These are phyloP conservation scores for Bombus confusus DNA, from an alignment of 1,140 invertebrate species.

Conservation along the genomic window DNA sequence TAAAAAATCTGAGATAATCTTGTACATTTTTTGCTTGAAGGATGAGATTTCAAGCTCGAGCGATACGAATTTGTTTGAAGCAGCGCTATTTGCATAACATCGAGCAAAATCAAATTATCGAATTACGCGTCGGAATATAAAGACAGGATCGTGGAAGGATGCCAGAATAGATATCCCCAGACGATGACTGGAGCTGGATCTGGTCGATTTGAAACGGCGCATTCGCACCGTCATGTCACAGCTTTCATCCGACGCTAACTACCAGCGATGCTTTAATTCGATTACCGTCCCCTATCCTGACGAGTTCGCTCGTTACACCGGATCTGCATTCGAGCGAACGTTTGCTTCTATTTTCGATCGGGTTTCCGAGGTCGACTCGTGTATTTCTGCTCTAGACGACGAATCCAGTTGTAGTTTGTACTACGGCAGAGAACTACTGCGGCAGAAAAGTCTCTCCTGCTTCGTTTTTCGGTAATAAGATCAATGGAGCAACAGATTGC, in stretches of 20 bases:
- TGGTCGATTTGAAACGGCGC: constrained; percentile 31
- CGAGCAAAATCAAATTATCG: background rate
- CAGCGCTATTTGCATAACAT: too few relatives aligned
- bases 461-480: too few relatives aligned
- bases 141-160: background rate
- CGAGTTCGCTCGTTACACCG: constrained; percentile 33
- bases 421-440: too few relatives aligned
- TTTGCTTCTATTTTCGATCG: constrained; percentile 18
- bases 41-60: background rate
- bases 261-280: constrained; percentile 55
- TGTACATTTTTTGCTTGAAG: background rate
- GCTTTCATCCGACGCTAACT: constrained; percentile 45
- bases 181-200: background rate
- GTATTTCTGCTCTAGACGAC: background rate
- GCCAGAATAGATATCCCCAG: background rate
- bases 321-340: constrained; percentile 1
- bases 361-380: background rate
- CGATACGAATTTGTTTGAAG: too few relatives aligned
- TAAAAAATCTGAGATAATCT: background rate
- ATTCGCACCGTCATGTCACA: background rate
- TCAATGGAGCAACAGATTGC: too few relatives aligned
- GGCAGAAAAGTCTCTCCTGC: too few relatives aligned
- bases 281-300: constrained; percentile 29
- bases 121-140: too few relatives aligned
- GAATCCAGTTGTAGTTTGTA: background rate